These are phyloP conservation scores for Pelochelys cantorii DNA, from an alignment of 2,797 vertebrate genomes.

Conservation along the genomic window DNA sequence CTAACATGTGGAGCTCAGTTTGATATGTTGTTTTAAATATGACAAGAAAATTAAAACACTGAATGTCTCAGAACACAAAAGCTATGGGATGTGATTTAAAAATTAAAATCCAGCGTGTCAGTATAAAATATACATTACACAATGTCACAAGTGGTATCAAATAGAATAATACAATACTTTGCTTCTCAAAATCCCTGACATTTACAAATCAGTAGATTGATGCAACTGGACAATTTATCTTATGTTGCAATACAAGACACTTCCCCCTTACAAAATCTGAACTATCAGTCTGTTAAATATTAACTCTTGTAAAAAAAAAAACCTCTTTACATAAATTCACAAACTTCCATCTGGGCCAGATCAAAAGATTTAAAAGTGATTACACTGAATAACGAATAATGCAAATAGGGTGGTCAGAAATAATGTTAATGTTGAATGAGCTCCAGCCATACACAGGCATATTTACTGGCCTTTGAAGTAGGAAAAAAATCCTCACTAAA, in stretches of 20 bases:
- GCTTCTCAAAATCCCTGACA: not conserved
- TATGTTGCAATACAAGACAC: not conserved
- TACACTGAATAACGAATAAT: constrained; percentile 27
- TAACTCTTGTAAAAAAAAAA: constrained; percentile 20
- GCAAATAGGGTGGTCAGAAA: constrained; percentile 63
- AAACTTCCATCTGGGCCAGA: not conserved
- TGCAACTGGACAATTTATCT: constrained; percentile 18
- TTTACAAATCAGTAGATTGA: not conserved
- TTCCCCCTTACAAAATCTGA: not conserved
- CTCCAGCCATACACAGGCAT: not conserved
- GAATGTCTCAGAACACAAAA: constrained; percentile 11
- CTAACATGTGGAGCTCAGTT: constrained; percentile 41
- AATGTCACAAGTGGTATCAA: not conserved
- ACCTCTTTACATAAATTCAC: not conserved
- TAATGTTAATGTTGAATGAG: constrained; percentile 20
- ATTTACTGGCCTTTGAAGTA: not conserved
- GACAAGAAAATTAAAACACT: constrained; percentile 53
- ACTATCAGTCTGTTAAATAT: not conserved
- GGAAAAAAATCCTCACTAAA: not conserved
- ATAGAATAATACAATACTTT: not conserved
- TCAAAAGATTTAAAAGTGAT: not conserved
- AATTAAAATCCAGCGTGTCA: not conserved
- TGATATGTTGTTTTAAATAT: constrained; percentile 55
- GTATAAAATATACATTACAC: not conserved
- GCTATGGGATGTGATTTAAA: not conserved